phyloP scores from a whole-genome alignment of 2,113 vertebrate species.

The Apus apus region DNA sequence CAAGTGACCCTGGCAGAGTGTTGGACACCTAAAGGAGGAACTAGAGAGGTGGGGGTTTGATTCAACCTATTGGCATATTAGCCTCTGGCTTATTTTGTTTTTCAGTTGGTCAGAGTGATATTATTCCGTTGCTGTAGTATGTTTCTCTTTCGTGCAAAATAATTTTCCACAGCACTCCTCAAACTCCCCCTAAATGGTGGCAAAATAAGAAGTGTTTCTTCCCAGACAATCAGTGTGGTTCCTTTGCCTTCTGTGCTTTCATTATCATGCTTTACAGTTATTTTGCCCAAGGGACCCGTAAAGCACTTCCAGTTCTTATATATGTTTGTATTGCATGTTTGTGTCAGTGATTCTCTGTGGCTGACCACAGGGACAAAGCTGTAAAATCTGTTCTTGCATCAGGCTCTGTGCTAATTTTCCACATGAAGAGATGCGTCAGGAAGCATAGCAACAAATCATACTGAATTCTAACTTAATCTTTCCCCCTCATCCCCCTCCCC shows the following conservation, averaged over 20 bases:
- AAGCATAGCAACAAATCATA: background rate
- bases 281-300: background rate
- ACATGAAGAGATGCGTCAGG: background rate
- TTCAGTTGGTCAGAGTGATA: background rate
- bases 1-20: no score
- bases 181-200: background rate
- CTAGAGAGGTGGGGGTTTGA: background rate
- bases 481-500: background rate
- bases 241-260: background rate
- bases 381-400: background rate
- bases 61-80: background rate
- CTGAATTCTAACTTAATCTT: background rate
- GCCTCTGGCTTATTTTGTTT: background rate
- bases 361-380: background rate
- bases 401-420: background rate
- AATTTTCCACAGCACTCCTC: background rate
- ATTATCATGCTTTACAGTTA: background rate
- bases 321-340: background rate
- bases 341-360: background rate
- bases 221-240: background rate
- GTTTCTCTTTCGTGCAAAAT: background rate
- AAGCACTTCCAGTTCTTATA: background rate
- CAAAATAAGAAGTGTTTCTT: background rate
- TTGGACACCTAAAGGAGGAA: no score
- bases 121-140: background rate